Base-by-base conservation (phyloP, 1,140 invertebrate species). In the Philopotamus ludificatus region DNA sequence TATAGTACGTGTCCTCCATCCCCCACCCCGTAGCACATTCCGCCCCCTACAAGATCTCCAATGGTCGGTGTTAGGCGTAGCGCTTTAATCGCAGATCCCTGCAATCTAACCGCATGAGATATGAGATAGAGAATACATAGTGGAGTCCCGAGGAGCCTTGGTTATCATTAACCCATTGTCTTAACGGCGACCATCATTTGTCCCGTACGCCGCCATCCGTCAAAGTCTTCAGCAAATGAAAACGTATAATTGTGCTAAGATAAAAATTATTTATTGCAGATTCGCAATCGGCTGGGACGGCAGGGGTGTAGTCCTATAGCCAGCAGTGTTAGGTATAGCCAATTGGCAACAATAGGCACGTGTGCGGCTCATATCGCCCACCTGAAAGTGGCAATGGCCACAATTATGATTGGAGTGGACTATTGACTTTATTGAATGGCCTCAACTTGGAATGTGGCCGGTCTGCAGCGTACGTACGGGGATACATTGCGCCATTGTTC, bases 341-440 rank as follows among this genome's bases (percentile, higher is more conserved):
- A n/a, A n/a, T n/a, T n/a, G n/a, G n/a, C 44, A 4, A 47, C 18
- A 20, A 47, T 47, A 34, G 28, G 28, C 28, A 34, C 28, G 28
- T 34, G 28, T 34, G 28, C 18, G 44, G 44, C 44, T 47, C 44
- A 47, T 47, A 47, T 47, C 20, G 18, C 44, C 63, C 63, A 58
- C 63, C 64, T 59, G 64, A 45, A 39, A 51, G 20, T 65, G 53
- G 55, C 57, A 51, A 42, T 58, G 28, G 62, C 49, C 20, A 59
- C 54, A 63, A 67, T 67, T 67, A 67, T 63, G 53, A 63, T 67
- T 49, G 60, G 54, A 58, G 42, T 59, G 55, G 54, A 59, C 66
- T 63, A 67, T 67, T 67, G 66, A 63, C 60, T 67, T 63, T 67
- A 67, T 67, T 63, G 66, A 67, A 67, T 59, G 45, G 60, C 51